Base-by-base conservation (phyloP, 53 echinoderm and acorn worm genomes). In the Hippasteria phrygiana region DNA sequence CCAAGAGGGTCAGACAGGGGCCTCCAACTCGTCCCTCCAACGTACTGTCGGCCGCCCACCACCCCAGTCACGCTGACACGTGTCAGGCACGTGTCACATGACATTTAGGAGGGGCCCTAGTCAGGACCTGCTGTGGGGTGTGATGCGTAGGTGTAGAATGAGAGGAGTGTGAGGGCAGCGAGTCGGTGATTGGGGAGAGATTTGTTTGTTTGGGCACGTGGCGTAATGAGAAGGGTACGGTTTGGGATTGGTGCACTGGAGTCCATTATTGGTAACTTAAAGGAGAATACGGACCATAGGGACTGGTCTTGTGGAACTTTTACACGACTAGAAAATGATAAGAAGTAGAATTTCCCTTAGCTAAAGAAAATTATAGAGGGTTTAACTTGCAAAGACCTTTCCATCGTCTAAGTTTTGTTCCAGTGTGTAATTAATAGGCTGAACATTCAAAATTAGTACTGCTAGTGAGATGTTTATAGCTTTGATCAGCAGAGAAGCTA, bases 51-150 rank as follows among this genome's bases (percentile, higher is more conserved):
- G 79, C 62, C 77, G 36, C 77, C 62, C 70, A 31, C 47, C 47
- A 75, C 37, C 65, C n/a, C 40, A 59, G 38, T 46, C 63, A 65
- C 17, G 24, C 27, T 69, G 50, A 85, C 85, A 85, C 85, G 85
- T 85, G 85, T 34, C 85, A 18, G 85, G 50, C 85, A 71, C 85
- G 85, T 69, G 85, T 85, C 70, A 85, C 71, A 53, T 85, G 85
- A 71, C 85, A 71, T 71, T 47, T 24, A 22, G 43, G 67, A 17
- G 65, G 64, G 82, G 64, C 65, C 82, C 45, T 46, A 34, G 82
- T 27, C 46, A 31, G 47, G 39, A 32, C 82, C 45, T 82, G 64
- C 82, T 82, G 66, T 65, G 85, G 85, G 50, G 70, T 20, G 17
- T 50, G 11, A 46, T 1, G 43, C 56, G 64, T 1, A 40, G 39